Evolutionary conservation across 2,113 vertebrate species (phyloP).

Genomic region (Amblyornis subalaris): DNA sequence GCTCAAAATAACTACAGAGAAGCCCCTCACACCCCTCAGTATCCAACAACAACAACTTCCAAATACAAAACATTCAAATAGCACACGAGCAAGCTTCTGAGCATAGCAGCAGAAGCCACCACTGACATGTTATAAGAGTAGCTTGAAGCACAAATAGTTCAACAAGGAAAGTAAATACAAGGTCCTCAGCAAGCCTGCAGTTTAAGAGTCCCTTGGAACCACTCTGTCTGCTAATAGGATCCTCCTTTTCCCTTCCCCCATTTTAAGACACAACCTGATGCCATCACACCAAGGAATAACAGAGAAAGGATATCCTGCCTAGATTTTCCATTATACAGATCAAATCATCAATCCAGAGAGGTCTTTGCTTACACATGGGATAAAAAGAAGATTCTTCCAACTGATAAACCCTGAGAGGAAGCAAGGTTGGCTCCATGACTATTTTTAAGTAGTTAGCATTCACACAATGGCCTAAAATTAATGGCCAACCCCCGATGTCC

Average conservation of each 20-base stretch:
- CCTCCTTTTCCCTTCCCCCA: conserved; percentile 40
- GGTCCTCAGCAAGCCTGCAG: background rate
- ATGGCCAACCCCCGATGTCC: background rate
- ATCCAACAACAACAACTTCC: conserved; percentile 30
- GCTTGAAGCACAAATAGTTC: background rate
- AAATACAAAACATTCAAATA: background rate
- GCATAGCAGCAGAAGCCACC: background rate
- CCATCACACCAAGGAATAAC: conserved; percentile 59
- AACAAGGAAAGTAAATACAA: background rate
- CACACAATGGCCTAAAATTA: conserved; percentile 47
- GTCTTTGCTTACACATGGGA: conserved; percentile 17
- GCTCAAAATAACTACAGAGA: conserved; percentile 49
- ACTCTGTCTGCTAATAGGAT: background rate
- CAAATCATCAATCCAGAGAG: conserved; percentile 16
- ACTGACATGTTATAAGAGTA: background rate
- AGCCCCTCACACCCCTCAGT: conserved; percentile 21
- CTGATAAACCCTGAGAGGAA: conserved; percentile 39
- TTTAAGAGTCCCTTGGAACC: conserved; percentile 29
- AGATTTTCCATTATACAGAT: conserved; percentile 52
- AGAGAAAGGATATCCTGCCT: conserved; percentile 62
- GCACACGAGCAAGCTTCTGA: background rate
- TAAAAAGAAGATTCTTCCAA: conserved; percentile 44
- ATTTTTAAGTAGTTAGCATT: conserved; percentile 42
- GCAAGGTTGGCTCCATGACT: conserved; percentile 44
- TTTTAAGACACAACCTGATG: conserved; percentile 24